Evolutionary conservation across 2,888 invertebrate species (phyloP), one percentile per base, ranked within the genome.

Genomic region (Himalopsyche japonica): DNA sequence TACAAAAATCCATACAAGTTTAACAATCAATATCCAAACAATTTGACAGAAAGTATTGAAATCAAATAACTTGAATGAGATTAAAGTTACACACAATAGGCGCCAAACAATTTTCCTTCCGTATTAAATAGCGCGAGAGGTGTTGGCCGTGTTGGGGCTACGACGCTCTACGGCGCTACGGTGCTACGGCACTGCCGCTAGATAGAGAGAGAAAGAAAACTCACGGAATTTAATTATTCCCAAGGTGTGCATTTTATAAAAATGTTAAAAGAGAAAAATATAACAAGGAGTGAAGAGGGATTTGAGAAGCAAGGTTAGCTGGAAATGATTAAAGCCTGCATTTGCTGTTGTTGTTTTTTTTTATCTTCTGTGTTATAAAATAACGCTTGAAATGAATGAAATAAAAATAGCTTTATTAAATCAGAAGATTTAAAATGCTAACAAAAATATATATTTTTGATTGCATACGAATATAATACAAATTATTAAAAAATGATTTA

Each of bases 141-240:
- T 37, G 34, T 77, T 43, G 18, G 20, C 27, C 27, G 8, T 15
- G 20, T 27, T 27, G 30, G 70, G 10, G n/a, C 27, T 70, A 70
- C 70, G 70, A 15, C 27, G 24, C 70, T 70, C 70, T 30, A 70
- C 70, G 30, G 34, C 20, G 57, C 47, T 49, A 37, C 43, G 57
- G 30, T 70, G 15, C 78, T 77, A 64, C 43, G 82, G 30, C 6
- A 82, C n/a, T n/a, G n/a, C n/a, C n/a, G n/a, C n/a, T n/a, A 8
- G 32, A 84, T 84, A 81, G 84, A 83, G 83, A 85, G 87, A 84
- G 87, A 86, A 80, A 87, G 86, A 84, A 79, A 86, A 57, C 82
- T 84, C 82, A 81, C 81, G 78, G 84, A 84, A 85, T 85, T 86
- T 86, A 85, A 86, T 86, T 86, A 86, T 86, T 86, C 86, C 86